Conservation (phyloP, 1,140 invertebrate genomes). For the Magallana gigas region DNA sequence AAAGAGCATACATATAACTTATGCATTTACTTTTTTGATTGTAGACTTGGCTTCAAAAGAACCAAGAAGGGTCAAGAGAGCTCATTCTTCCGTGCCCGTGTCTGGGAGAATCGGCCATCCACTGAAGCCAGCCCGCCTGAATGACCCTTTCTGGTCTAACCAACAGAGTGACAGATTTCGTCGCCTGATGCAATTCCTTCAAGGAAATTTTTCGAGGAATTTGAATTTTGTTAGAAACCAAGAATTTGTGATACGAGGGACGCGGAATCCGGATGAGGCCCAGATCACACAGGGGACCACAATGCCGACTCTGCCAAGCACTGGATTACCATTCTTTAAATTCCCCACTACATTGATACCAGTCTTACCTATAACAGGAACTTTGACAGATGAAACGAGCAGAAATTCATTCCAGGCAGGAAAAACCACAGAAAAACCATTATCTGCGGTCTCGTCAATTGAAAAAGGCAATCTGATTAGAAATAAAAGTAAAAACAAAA, state of each 20-base stretch:
- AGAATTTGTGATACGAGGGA: neutral
- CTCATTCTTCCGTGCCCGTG: neutral
- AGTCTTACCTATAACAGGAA: neutral
- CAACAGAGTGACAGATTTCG: neutral
- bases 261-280: neutral
- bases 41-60: neutral
- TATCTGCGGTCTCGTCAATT: neutral
- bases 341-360: neutral
- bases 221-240: neutral
- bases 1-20: too few relatives aligned
- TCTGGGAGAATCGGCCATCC: neutral
- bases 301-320: neutral
- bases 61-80: neutral
- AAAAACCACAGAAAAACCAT: neutral
- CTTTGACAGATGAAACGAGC: neutral
- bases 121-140: neutral
- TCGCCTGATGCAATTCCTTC: neutral
- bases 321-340: neutral
- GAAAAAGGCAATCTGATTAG: neutral
- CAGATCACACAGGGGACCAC: neutral
- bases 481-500: neutral
- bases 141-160: neutral
- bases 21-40: neutral
- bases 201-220: slow-evolving; percentile 2
- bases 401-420: neutral